Conservation (phyloP, 2,888 invertebrate genomes). For the Luffia ferchaultella region DNA sequence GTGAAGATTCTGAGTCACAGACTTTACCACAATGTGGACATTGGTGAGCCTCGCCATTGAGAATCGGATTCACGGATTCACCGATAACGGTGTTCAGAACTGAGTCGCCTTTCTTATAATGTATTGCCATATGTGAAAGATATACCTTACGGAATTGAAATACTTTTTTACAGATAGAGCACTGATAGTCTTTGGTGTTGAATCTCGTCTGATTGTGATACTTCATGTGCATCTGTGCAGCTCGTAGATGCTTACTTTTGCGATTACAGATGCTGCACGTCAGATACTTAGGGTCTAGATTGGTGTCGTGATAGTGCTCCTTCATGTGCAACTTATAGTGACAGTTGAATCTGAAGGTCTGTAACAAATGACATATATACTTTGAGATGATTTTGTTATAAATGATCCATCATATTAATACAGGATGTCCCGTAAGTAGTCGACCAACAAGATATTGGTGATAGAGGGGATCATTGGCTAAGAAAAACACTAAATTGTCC, state of each 20-base stretch:
- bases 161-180: constrained; percentile 53
- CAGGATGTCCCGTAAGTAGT: no score
- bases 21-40: constrained; percentile 53
- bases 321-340: constrained; percentile 58
- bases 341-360: constrained; percentile 50
- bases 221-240: constrained; percentile 46
- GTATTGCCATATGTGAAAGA: constrained; percentile 54
- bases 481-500: no score
- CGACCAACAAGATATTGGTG: no score
- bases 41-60: constrained; percentile 34
- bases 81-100: constrained; percentile 36
- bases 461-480: no score
- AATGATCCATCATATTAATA: no score
- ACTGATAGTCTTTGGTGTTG: constrained; percentile 54
- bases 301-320: constrained; percentile 42
- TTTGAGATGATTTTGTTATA: no score
- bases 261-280: constrained; percentile 52
- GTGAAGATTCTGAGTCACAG: constrained; percentile 45
- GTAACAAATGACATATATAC: constrained; percentile 16
- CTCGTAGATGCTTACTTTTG: constrained; percentile 51
- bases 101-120: constrained; percentile 52
- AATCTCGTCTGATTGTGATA: constrained; percentile 58
- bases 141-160: constrained; percentile 50
- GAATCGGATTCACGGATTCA: neutral
- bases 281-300: constrained; percentile 43